phyloP scores from a whole-genome alignment of 2,888 invertebrate genomes.

The Callosobruchus maculatus region DNA sequence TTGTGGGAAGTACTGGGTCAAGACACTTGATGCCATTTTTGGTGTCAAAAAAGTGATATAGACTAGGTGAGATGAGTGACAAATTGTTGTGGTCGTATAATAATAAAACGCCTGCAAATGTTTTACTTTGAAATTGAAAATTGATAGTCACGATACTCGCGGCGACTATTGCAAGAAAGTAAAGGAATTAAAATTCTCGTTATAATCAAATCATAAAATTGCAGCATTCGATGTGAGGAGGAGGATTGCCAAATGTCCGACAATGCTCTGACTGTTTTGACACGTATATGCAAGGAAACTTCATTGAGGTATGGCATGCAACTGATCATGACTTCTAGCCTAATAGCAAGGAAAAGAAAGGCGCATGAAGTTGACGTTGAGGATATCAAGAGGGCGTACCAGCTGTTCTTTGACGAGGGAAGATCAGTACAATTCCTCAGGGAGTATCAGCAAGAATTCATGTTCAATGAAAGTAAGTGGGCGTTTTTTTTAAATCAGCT shows the following conservation, averaged over 20 bases:
- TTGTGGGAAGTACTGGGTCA: no score
- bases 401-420: slow-evolving; percentile 89
- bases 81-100: no score
- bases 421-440: slow-evolving; percentile 90
- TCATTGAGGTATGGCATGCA: slow-evolving; percentile 97
- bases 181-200: no score
- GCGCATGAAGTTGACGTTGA: slow-evolving; percentile 79
- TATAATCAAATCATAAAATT: not conserved
- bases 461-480: slow-evolving; percentile 69
- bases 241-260: slow-evolving; percentile 94
- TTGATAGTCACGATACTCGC: no score
- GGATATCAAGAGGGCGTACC: slow-evolving; percentile 93
- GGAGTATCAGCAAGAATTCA: slow-evolving; percentile 94
- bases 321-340: slow-evolving; percentile 89
- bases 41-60: no score
- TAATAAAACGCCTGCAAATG: no score
- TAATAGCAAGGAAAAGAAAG: slow-evolving; percentile 90
- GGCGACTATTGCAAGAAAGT: no score
- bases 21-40: no score
- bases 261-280: slow-evolving; percentile 86
- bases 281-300: slow-evolving; percentile 89
- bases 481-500: no score
- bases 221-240: slow-evolving; percentile 79
- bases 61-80: no score
- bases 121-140: no score